Evolutionary conservation across 2,113 vertebrate genomes (phyloP).

Genomic region (Pseudorhombus dupliciocellatus): DNA sequence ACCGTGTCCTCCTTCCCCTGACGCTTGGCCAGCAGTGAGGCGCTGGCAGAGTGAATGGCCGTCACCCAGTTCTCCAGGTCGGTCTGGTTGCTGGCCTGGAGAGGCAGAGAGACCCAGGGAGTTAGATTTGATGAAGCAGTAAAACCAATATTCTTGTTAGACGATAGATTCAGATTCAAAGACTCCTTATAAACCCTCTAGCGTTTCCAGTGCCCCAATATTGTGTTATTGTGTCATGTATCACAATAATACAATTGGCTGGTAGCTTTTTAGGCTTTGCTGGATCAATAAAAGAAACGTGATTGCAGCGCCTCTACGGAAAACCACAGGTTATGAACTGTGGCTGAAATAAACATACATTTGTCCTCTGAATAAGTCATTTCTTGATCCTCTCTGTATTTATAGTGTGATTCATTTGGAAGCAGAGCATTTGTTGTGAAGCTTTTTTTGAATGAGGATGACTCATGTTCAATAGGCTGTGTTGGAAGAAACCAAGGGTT

Average conservation of each 20-base stretch:
- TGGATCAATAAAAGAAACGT: constrained; percentile 32
- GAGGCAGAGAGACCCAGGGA: background rate
- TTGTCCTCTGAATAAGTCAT: background rate
- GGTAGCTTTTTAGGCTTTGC: background rate
- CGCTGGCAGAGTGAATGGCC: constrained; percentile 94
- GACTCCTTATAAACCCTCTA: constrained; percentile 5
- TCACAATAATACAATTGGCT: constrained; percentile 16
- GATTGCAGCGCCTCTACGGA: background rate
- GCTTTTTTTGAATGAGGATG: constrained; percentile 1
- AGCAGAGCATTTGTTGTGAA: constrained; percentile 1
- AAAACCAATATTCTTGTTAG: background rate
- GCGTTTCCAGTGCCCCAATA: background rate
- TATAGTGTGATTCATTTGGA: constrained; percentile 7
- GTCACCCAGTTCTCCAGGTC: constrained; percentile 99
- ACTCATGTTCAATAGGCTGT: constrained; percentile 26
- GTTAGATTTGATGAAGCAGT: constrained; percentile 14
- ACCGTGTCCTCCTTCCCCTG: constrained; percentile 95
- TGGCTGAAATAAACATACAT: constrained; percentile 20
- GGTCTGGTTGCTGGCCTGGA: constrained; percentile 93
- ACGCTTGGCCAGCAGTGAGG: constrained; percentile 93
- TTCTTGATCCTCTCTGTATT: constrained; percentile 6
- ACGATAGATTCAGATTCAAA: constrained; percentile 20
- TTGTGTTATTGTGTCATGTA: constrained; percentile 12
- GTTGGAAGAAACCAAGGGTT: constrained; percentile 10
- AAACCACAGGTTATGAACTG: constrained; percentile 17